phyloP scores from a whole-genome alignment of 1,140 invertebrate genomes.

The Vanessa tameamea region DNA sequence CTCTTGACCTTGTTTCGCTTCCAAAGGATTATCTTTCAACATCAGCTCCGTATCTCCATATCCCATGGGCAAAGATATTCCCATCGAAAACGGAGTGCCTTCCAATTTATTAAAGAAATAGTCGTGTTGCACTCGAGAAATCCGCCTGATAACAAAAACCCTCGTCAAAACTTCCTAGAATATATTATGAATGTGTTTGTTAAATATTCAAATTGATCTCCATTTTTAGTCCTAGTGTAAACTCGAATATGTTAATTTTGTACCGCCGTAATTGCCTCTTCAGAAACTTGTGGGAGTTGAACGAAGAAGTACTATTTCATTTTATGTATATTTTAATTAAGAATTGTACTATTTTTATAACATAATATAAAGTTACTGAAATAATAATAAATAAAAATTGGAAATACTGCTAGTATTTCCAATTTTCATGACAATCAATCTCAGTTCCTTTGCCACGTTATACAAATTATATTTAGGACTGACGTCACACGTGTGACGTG shows the following conservation, averaged over 20 bases:
- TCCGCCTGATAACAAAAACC: constrained; percentile 82
- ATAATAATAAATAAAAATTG: too few relatives aligned
- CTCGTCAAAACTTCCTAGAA: background rate
- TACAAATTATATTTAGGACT: too few relatives aligned
- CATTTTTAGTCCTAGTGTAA: background rate
- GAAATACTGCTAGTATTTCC: too few relatives aligned
- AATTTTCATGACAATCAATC: too few relatives aligned
- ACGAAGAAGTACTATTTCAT: too few relatives aligned
- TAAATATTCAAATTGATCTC: background rate
- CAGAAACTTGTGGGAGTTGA: background rate
- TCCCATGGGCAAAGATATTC: constrained; percentile 87
- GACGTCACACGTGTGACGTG: too few relatives aligned
- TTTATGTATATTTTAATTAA: too few relatives aligned
- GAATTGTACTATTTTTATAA: too few relatives aligned
- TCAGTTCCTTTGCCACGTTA: too few relatives aligned
- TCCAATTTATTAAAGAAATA: constrained; percentile 91
- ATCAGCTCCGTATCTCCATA: constrained; percentile 90
- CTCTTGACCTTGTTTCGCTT: constrained; percentile 84
- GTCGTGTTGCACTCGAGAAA: constrained; percentile 89
- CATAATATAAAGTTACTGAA: too few relatives aligned
- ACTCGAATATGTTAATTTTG: background rate
- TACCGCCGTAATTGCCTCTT: background rate
- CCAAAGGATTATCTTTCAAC: constrained; percentile 82
- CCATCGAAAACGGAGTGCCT: constrained; percentile 93
- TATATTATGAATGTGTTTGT: background rate